phyloP scores from a whole-genome alignment of 2,797 vertebrate species.

The Threskiornis aethiopicus region DNA sequence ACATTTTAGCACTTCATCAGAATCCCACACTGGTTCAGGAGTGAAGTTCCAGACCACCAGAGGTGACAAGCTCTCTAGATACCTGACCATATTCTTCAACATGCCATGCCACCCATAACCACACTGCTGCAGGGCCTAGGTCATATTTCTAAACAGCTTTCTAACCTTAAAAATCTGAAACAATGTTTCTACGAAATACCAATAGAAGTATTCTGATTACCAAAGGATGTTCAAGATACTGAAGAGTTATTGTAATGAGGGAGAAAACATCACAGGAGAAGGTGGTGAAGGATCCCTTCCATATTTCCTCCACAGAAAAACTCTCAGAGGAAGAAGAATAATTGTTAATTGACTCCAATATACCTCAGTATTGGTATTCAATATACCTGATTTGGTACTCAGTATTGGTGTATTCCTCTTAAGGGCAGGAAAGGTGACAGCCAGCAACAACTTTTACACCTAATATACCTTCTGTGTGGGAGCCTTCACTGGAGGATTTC shows the following conservation, averaged over 20 bases:
- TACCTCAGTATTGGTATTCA: background rate
- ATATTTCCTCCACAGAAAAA: no score
- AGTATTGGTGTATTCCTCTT: background rate
- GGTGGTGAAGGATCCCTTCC: no score
- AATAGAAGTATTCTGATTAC: no score
- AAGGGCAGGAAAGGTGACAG: background rate
- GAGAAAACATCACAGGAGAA: no score
- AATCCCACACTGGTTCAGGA: background rate
- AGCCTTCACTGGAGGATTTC: no score
- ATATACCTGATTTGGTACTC: no score
- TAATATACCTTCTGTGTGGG: no score
- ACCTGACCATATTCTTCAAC: background rate
- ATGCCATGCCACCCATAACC: background rate
- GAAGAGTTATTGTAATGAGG: no score
- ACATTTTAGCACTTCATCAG: background rate
- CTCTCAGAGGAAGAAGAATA: no score
- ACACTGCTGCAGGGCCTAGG: no score
- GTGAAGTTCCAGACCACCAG: background rate
- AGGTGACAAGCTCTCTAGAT: background rate
- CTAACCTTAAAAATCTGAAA: background rate
- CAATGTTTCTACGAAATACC: background rate
- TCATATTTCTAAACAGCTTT: background rate
- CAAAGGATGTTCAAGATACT: no score
- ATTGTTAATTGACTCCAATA: background rate
- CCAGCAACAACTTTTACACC: no score